Conservation (phyloP, 2,113 vertebrate species). For the Callocephalon fimbriatum region DNA sequence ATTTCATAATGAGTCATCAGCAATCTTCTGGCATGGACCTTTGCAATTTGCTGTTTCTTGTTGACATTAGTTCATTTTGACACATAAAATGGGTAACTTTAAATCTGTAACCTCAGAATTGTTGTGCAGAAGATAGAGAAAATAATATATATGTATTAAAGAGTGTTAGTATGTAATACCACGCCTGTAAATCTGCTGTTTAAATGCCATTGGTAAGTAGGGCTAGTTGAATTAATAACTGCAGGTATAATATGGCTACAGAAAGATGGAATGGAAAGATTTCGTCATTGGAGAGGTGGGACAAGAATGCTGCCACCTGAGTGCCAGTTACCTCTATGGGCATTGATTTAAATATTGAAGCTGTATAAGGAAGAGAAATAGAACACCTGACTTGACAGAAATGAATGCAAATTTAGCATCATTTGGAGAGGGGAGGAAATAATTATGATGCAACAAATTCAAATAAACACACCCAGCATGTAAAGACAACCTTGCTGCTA, state of each 20-base stretch:
- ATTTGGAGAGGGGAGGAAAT: not conserved
- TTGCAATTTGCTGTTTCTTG: not conserved
- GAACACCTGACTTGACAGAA: not conserved
- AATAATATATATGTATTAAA: not conserved
- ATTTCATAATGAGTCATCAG: not conserved
- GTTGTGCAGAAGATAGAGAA: not conserved
- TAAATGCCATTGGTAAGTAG: not conserved
- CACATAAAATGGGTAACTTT: not conserved
- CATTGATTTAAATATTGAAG: not conserved
- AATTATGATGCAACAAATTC: not conserved
- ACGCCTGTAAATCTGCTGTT: not conserved
- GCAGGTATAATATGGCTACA: not conserved
- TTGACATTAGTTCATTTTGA: not conserved
- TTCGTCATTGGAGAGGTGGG: not conserved
- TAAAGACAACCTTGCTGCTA: not conserved
- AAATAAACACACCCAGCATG: not conserved
- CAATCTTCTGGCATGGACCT: not conserved
- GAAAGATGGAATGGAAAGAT: not conserved
- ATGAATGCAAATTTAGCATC: not conserved
- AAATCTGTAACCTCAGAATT: not conserved
- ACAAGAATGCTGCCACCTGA: not conserved
- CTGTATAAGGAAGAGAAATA: not conserved
- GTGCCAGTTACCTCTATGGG: too few species aligned
- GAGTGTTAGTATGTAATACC: not conserved
- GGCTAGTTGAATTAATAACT: not conserved